phyloP scores from a whole-genome alignment of 2,888 invertebrate genomes.

The Ormyrus thymus region DNA sequence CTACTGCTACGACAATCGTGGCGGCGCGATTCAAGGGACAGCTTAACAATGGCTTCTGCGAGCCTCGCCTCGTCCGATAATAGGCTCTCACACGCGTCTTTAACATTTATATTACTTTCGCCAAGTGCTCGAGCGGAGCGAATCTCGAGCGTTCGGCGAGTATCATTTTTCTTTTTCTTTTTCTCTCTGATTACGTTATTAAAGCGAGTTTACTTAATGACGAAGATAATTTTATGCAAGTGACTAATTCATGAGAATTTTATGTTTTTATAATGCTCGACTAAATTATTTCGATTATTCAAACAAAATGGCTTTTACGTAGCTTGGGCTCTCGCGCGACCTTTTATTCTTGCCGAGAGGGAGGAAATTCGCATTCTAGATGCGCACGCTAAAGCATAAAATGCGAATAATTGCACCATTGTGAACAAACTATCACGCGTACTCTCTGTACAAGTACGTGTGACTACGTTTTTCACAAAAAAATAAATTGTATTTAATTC shows the following conservation, averaged over 20 bases:
- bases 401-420: neutral
- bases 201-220: conserved; percentile 48
- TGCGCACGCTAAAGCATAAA: neutral
- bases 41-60: conserved; percentile 52
- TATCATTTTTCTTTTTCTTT: conserved; percentile 20
- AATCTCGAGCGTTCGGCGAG: conserved; percentile 32
- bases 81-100: conserved; percentile 24
- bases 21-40: conserved; percentile 44
- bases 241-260: too few species aligned
- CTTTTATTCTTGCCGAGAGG: conserved; percentile 26
- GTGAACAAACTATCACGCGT: conserved; percentile 23
- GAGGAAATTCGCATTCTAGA: conserved; percentile 2
- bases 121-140: conserved; percentile 22
- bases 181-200: conserved; percentile 26
- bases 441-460: conserved; percentile 15
- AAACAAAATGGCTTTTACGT: conserved; percentile 9
- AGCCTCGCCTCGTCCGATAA: conserved; percentile 51
- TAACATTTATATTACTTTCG: neutral
- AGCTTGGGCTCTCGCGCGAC: conserved; percentile 6
- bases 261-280: conserved; percentile 38
- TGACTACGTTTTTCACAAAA: conserved; percentile 19
- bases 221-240: neutral
- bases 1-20: conserved; percentile 38
- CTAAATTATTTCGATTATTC: neutral
- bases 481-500: neutral